phyloP scores from a whole-genome alignment of 2,888 invertebrate genomes.

The Mycalesis mineus region DNA sequence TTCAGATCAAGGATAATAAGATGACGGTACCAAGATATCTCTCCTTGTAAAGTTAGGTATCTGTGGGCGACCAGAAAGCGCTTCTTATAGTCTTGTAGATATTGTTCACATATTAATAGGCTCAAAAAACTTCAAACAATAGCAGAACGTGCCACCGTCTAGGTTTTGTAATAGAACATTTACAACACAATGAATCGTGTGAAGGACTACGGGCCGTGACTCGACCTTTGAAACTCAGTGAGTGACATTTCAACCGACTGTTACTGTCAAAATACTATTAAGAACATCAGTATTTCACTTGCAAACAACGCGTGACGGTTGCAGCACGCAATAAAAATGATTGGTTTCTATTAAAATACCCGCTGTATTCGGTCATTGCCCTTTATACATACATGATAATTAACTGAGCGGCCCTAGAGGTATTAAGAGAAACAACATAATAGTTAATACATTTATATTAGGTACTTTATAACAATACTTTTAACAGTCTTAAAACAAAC shows the following conservation, averaged over 20 bases:
- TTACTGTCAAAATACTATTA: constrained; percentile 35
- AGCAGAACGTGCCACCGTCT: constrained; percentile 27
- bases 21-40: constrained; percentile 25
- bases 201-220: constrained; percentile 35
- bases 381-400: constrained; percentile 17
- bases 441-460: constrained; percentile 66
- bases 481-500: constrained; percentile 77
- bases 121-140: constrained; percentile 32
- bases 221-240: constrained; percentile 41
- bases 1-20: constrained; percentile 9
- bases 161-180: constrained; percentile 41
- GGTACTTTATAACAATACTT: constrained; percentile 75
- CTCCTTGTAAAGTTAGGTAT: constrained; percentile 18
- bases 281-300: constrained; percentile 25
- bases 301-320: constrained; percentile 32
- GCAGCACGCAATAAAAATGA: constrained; percentile 29
- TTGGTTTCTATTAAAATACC: constrained; percentile 32
- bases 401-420: constrained; percentile 12
- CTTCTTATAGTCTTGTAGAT: not conserved
- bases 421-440: constrained; percentile 33
- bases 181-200: constrained; percentile 33
- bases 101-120: constrained; percentile 24
- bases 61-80: constrained; percentile 23
- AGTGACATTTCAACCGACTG: constrained; percentile 42
- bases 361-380: constrained; percentile 23